These are phyloP conservation scores for Nemopilema nomurai DNA, from an alignment of 30 jellyfish, hydroid and myxozoan species.

Conservation along the genomic window DNA sequence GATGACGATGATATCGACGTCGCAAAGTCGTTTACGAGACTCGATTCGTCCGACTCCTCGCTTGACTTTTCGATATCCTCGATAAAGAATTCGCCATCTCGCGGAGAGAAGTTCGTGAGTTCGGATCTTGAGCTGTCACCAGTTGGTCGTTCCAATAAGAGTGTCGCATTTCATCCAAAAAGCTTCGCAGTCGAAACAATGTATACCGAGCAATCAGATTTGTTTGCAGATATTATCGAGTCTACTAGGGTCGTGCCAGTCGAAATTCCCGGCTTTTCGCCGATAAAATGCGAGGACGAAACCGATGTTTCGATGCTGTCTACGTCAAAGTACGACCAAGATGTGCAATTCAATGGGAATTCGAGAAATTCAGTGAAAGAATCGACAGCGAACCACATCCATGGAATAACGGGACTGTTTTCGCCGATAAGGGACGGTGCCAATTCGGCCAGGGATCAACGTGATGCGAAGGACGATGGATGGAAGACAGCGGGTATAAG, in stretches of 20 bases:
- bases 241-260: constrained; percentile 59
- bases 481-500: background rate
- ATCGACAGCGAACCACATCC: constrained; percentile 72
- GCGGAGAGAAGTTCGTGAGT: constrained; percentile 23
- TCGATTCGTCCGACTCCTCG: constrained; percentile 53
- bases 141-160: background rate
- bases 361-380: constrained; percentile 57
- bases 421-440: constrained; percentile 49
- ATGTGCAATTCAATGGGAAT: constrained; percentile 29
- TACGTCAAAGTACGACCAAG: constrained; percentile 30
- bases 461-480: background rate
- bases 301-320: constrained; percentile 52
- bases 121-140: constrained; percentile 35
- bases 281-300: constrained; percentile 54
- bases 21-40: constrained; percentile 18
- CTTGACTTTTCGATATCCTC: constrained; percentile 22
- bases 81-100: constrained; percentile 4
- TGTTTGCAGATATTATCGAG: constrained; percentile 43
- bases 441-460: background rate
- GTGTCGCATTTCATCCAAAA: background rate
- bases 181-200: constrained; percentile 16
- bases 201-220: constrained; percentile 49
- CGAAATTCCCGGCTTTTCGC: constrained; percentile 63
- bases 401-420: constrained; percentile 70
- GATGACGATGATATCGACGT: background rate